phyloP scores from a whole-genome alignment of 2,888 invertebrate species.

The Conistra vaccinii region DNA sequence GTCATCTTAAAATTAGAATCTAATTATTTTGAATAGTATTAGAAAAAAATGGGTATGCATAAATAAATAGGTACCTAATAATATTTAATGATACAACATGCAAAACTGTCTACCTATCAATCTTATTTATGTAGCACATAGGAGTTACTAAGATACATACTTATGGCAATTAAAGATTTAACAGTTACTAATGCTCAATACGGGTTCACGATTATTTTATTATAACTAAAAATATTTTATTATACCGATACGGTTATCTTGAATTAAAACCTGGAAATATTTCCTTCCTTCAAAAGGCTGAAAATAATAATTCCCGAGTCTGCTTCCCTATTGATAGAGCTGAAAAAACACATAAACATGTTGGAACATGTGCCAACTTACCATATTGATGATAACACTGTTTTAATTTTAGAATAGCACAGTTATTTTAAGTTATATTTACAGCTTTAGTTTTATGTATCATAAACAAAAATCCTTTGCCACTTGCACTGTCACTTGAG shows the following conservation, averaged over 20 bases:
- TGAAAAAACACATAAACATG: constrained; percentile 53
- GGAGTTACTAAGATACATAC: neutral
- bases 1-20: constrained; percentile 16
- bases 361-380: constrained; percentile 67
- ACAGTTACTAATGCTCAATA: neutral
- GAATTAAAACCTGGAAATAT: neutral
- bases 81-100: neutral
- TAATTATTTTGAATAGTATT: neutral
- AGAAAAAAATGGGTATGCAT: neutral
- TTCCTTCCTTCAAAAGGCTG: neutral
- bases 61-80: neutral
- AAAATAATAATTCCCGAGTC: neutral
- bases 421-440: constrained; percentile 32
- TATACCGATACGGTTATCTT: neutral
- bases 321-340: constrained; percentile 19
- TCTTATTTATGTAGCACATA: neutral
- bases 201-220: neutral
- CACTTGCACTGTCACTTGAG: constrained; percentile 36
- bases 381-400: constrained; percentile 59
- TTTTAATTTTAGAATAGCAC: constrained; percentile 47
- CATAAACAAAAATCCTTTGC: constrained; percentile 35
- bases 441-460: constrained; percentile 16
- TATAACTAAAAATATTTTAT: neutral
- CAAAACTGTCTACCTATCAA: constrained; percentile 4
- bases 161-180: neutral